Percentiles rank a stretch among this genome's conserved stretches.
These are phyloP conservation scores for Eira barbara DNA, from an alignment of 2,113 vertebrate genomes.

Conservation along the genomic window DNA sequence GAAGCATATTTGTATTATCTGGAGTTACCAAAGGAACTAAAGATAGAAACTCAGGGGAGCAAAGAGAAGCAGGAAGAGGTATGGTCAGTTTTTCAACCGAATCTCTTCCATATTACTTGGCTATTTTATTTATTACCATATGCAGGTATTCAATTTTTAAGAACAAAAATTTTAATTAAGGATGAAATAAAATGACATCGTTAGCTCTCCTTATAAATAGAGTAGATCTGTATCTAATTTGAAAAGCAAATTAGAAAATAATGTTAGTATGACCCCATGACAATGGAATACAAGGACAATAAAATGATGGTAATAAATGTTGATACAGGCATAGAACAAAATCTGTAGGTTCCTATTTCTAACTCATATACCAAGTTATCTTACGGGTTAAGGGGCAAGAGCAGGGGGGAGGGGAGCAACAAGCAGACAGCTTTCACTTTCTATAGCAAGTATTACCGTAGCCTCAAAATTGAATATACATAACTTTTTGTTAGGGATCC, in stretches of 20 bases:
- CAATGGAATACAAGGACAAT: not conserved
- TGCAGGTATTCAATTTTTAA: not conserved
- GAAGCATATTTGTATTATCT: not conserved
- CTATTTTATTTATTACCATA: not conserved
- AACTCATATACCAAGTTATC: not conserved
- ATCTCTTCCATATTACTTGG: not conserved
- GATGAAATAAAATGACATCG: not conserved
- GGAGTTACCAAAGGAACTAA: not conserved
- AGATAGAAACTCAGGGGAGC: not conserved
- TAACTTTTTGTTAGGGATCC: not conserved
- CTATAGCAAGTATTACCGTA: not conserved
- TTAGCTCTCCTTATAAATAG: not conserved
- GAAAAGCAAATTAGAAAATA: not conserved
- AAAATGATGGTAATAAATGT: not conserved
- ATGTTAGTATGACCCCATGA: not conserved
- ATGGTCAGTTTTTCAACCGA: not conserved
- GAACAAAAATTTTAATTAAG: not conserved
- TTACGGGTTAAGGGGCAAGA: too few species aligned
- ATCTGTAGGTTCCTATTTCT: not conserved
- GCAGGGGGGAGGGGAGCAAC: accelerated
- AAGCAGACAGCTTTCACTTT: not conserved
- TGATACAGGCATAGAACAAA: not conserved
- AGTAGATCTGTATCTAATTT: not conserved
- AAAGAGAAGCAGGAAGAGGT: not conserved
- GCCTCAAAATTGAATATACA: not conserved